Evolutionary conservation across 2,888 invertebrate genomes (phyloP), one percentile per base, ranked within the genome.

Genomic region (Machimus atricapillus): DNA sequence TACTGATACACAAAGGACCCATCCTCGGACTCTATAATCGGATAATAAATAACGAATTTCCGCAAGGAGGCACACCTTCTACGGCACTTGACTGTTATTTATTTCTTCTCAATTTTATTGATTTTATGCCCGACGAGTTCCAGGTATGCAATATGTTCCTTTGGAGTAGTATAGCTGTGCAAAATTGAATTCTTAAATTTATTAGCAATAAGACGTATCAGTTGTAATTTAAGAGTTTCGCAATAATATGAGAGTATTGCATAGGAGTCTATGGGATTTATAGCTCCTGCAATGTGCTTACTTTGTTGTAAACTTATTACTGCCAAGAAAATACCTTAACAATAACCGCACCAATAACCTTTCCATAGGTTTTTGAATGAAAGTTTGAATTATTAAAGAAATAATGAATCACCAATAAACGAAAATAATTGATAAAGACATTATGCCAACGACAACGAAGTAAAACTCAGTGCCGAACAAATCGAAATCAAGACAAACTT

Each of bases 1-100:
- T 86, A 86, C 86, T 81, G 86, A 77, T 86, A 58, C 77, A 58
- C 86, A 58, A 76, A 77, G 78, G 58, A 78, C 76, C 74, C 86
- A 86, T 77, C 77, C 34, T 77, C 86, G 76, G 76, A 78, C 58
- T 86, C 77, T 86, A 78, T 86, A 78, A 77, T 77, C 86, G 78
- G 86, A 83, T 73, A 73, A 83, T 83, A 83, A 83, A 83, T 83
- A 83, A 83, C 83, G 23, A 83, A 73, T 37, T 73, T 66, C 66
- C 19, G 37, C 34, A 73, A 40, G 40, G 40, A 66, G 40, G 83
- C 83, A 37, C 40, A 66, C 83, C 83, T 83, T 83, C 27, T 73
- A 66, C 37, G 40, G 66, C 83, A 83, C 40, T 83, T 73, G 52
- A 83, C 83, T 58, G 66, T 66, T 83, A 83, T 83, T 83, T 83